Percentiles rank a stretch among this genome's conserved stretches.
Evolutionary conservation across 2,113 vertebrate genomes (phyloP).

Genomic region (Speoplatyrhinus poulsoni): DNA sequence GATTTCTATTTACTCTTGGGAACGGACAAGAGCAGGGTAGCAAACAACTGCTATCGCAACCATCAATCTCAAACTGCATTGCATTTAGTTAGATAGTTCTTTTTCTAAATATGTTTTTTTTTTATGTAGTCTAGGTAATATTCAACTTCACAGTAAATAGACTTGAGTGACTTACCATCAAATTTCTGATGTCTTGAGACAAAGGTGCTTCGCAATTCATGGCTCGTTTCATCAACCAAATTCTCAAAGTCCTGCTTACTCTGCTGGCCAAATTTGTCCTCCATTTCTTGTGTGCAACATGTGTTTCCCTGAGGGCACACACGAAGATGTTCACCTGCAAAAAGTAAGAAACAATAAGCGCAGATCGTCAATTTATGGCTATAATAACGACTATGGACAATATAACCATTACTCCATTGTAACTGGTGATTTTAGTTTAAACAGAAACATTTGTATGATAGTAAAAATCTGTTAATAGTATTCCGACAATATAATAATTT

Average conservation of each 20-base stretch:
- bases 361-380: no score
- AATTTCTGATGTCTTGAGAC: constrained; percentile 92
- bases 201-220: constrained; percentile 89
- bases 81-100: constrained; percentile 30
- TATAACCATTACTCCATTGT: background rate
- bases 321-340: constrained; percentile 86
- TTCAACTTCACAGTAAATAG: background rate
- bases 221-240: constrained; percentile 87
- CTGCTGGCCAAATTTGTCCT: constrained; percentile 87
- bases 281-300: constrained; percentile 93
- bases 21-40: constrained; percentile 25
- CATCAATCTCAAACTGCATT: no score
- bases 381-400: background rate
- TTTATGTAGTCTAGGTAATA: background rate
- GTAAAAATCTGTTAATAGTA: no score
- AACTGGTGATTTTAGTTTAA: no score
- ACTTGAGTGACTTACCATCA: constrained; percentile 82
- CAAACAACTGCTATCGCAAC: constrained; percentile 41
- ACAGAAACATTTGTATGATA: no score
- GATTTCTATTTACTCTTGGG: constrained; percentile 43
- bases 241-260: constrained; percentile 93
- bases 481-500: no score
- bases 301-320: constrained; percentile 90
- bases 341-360: constrained; percentile 2
- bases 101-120: constrained; percentile 20